These are phyloP conservation scores for Lepilemur ruficaudatus DNA, from an alignment of 2,797 vertebrate species.

Conservation along the genomic window DNA sequence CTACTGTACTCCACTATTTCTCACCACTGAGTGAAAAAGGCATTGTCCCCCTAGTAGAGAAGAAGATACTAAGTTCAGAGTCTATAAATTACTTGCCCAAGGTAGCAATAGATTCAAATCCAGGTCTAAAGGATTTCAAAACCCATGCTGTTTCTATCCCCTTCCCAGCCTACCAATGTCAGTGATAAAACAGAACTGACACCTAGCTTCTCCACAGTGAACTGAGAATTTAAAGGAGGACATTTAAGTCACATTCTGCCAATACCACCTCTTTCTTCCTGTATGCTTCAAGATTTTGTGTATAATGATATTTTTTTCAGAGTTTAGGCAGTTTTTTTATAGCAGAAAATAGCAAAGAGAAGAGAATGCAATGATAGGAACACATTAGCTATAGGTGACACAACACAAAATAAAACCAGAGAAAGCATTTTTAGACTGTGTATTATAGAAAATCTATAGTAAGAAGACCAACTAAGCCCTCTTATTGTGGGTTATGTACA, in stretches of 20 bases:
- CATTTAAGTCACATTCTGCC: neutral
- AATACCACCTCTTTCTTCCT: neutral
- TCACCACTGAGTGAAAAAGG: neutral
- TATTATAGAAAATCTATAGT: neutral
- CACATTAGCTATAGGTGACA: neutral
- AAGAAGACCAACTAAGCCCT: neutral
- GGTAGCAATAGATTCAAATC: neutral
- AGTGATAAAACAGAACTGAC: neutral
- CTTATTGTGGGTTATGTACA: neutral
- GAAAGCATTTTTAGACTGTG: neutral
- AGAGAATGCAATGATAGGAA: neutral
- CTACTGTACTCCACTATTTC: neutral
- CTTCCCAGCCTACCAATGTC: neutral
- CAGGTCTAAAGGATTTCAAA: neutral
- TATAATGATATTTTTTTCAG: neutral
- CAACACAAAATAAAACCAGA: neutral
- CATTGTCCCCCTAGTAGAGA: neutral
- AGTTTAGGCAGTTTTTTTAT: neutral
- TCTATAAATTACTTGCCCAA: neutral
- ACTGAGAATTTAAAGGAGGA: neutral
- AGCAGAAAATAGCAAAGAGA: constrained; percentile 1
- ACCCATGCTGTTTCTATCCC: neutral
- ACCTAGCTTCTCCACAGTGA: neutral
- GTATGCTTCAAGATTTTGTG: neutral
- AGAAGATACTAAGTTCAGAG: neutral